Conservation (phyloP, 23 tunicate genomes). For the Corella eumyota region DNA sequence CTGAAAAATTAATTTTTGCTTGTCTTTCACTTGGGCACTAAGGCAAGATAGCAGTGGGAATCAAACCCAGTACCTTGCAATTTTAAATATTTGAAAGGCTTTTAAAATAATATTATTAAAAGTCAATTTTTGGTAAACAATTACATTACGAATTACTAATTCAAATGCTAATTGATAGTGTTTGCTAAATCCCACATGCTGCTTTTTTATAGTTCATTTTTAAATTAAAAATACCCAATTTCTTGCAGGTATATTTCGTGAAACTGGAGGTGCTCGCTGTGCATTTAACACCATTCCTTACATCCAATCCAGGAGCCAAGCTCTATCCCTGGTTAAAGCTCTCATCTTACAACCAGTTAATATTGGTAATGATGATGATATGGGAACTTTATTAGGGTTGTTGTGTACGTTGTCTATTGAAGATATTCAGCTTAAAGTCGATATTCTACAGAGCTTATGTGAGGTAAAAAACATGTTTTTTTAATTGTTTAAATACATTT, state of each 20-base stretch:
- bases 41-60: too few species aligned
- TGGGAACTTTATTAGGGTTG: constrained; percentile 59
- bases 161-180: too few species aligned
- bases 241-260: constrained; percentile 52
- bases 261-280: constrained; percentile 73
- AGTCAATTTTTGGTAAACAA: too few species aligned
- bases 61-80: too few species aligned
- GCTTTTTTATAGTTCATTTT: too few species aligned
- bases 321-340: constrained; percentile 43
- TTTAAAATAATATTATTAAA: too few species aligned
- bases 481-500: too few species aligned
- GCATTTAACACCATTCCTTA: constrained; percentile 58
- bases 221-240: background rate
- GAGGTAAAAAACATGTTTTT: constrained; percentile 19
- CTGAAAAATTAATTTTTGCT: too few species aligned
- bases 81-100: too few species aligned
- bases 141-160: too few species aligned
- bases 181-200: too few species aligned
- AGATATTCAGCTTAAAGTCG: constrained; percentile 38
- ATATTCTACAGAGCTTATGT: constrained; percentile 39
- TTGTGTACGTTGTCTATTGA: constrained; percentile 35
- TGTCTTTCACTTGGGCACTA: too few species aligned
- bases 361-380: constrained; percentile 53
- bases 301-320: constrained; percentile 21
- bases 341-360: constrained; percentile 44